These are phyloP conservation scores for Aradophagus sp. DNA, from an alignment of 1,140 invertebrate genomes.

Conservation along the genomic window DNA sequence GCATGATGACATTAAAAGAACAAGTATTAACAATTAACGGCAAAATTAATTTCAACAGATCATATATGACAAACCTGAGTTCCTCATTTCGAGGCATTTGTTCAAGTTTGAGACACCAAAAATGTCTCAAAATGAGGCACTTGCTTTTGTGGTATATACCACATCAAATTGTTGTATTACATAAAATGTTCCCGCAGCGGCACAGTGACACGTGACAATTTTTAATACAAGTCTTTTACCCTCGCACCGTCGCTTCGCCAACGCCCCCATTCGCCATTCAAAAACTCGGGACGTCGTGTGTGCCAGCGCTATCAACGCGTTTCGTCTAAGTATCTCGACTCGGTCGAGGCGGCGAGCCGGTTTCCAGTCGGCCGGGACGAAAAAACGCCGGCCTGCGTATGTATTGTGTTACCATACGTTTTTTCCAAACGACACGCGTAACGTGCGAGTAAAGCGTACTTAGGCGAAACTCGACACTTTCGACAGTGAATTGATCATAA, in stretches of 20 bases:
- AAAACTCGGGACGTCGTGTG: slow-evolving; percentile 19
- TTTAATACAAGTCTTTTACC: background rate
- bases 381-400: slow-evolving; percentile 47
- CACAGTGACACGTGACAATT: no score
- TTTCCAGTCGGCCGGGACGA: slow-evolving; percentile 33
- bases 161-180: no score
- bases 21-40: no score
- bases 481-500: slow-evolving; percentile 47
- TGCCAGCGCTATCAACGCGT: slow-evolving; percentile 39
- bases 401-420: slow-evolving; percentile 57
- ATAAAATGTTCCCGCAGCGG: no score
- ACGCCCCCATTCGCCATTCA: background rate
- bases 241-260: background rate
- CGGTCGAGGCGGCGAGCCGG: slow-evolving; percentile 53
- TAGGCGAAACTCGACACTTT: slow-evolving; percentile 51
- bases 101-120: no score
- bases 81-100: no score
- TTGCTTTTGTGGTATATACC: no score
- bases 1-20: no score
- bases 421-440: slow-evolving; percentile 54
- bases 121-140: no score
- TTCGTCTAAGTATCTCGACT: slow-evolving; percentile 41
- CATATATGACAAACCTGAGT: no score
- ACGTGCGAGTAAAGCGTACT: slow-evolving; percentile 46
- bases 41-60: no score